A percentile compares a stretch with the other conserved stretches of the same genome.
phyloP scores from a whole-genome alignment of 2,888 invertebrate genomes.

The Dastarcus helophoroides region DNA sequence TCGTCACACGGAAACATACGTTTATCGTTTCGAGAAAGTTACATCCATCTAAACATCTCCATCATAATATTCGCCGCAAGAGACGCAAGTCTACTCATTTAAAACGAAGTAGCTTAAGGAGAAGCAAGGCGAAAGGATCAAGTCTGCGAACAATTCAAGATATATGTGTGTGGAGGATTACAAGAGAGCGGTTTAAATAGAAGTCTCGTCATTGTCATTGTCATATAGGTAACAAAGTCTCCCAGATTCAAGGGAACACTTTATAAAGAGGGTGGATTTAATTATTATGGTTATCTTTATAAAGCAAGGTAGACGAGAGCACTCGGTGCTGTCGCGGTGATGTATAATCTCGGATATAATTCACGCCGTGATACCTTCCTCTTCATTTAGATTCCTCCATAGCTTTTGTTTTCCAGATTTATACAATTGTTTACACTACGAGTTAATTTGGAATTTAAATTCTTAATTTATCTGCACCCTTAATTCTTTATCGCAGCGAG shows the following conservation, averaged over 20 bases:
- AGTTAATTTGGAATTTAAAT: slow-evolving; percentile 39
- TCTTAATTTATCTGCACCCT: slow-evolving; percentile 37
- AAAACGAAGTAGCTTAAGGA: slow-evolving; percentile 11
- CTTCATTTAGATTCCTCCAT: slow-evolving; percentile 31
- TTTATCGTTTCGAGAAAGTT: no score
- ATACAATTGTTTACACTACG: slow-evolving; percentile 39
- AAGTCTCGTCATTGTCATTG: slow-evolving; percentile 24
- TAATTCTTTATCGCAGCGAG: no score
- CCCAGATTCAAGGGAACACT: slow-evolving; percentile 13
- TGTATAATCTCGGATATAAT: slow-evolving; percentile 35
- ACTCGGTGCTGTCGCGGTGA: slow-evolving; percentile 26
- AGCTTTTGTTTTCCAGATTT: slow-evolving; percentile 35
- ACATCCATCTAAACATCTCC: slow-evolving; percentile 8
- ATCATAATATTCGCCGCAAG: slow-evolving; percentile 20
- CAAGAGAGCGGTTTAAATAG: slow-evolving; percentile 1
- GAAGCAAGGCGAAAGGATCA: slow-evolving; percentile 23
- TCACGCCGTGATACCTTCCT: slow-evolving; percentile 28
- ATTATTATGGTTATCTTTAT: slow-evolving; percentile 38
- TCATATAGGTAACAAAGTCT: slow-evolving; percentile 27
- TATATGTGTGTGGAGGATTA: slow-evolving; percentile 23
- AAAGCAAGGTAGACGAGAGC: slow-evolving; percentile 32
- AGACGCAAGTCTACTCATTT: slow-evolving; percentile 23
- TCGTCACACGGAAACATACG: no score
- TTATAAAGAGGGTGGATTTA: slow-evolving; percentile 26
- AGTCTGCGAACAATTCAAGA: slow-evolving; percentile 20